A percentile compares a stretch with the other conserved stretches of the same genome.
Conservation (phyloP, 1,140 invertebrate species). For the Zophobas morio region DNA sequence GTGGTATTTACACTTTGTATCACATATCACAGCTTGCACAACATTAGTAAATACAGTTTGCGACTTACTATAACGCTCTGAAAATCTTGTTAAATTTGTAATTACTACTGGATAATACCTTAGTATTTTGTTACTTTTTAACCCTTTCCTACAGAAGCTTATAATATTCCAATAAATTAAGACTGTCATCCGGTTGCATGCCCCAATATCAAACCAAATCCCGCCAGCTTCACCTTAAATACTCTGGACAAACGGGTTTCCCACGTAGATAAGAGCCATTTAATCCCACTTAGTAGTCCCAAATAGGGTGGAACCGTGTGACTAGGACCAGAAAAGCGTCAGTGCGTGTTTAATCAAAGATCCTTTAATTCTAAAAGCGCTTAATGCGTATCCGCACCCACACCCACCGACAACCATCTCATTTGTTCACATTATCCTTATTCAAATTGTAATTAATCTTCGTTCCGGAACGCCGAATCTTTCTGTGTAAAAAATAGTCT, state of each 20-base stretch:
- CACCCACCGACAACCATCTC: constrained; percentile 19
- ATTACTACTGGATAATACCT: too few relatives aligned
- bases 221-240: constrained; percentile 22
- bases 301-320: constrained; percentile 38
- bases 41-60: too few relatives aligned
- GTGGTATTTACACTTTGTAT: too few relatives aligned
- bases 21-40: too few relatives aligned
- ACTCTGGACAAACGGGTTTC: constrained; percentile 4
- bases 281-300: constrained; percentile 24
- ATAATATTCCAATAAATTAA: too few relatives aligned
- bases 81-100: too few relatives aligned
- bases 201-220: constrained; percentile 14
- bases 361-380: constrained; percentile 31
- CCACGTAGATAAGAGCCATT: constrained; percentile 28
- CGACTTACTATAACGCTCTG: too few relatives aligned
- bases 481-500: background rate
- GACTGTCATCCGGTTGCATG: too few relatives aligned
- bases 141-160: too few relatives aligned
- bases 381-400: constrained; percentile 32
- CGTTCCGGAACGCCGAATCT: background rate
- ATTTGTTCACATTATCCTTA: constrained; percentile 35
- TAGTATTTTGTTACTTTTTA: too few relatives aligned
- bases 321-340: constrained; percentile 26
- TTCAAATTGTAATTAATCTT: constrained; percentile 41
- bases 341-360: constrained; percentile 30